phyloP scores from a whole-genome alignment of 2,797 vertebrate species.

The Steatocranus sp. region DNA sequence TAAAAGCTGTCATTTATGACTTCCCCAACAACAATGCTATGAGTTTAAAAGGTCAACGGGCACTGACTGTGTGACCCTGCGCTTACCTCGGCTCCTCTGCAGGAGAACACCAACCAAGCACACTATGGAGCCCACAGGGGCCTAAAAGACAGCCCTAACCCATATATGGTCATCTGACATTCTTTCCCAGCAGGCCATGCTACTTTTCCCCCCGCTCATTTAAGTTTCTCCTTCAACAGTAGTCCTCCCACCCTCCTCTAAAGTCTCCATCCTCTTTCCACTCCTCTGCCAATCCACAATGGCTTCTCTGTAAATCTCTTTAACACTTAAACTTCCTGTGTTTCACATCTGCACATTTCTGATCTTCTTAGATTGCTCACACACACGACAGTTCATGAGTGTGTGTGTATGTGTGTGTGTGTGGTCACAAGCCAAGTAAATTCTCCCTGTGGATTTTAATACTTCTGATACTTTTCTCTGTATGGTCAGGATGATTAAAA shows the following conservation, averaged over 20 bases:
- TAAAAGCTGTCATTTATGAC: slow-evolving; percentile 4
- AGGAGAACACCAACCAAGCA: slow-evolving; percentile 6
- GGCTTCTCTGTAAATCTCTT: slow-evolving; percentile 46
- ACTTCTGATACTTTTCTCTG: not conserved
- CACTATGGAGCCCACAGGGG: not conserved
- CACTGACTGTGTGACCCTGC: slow-evolving; percentile 24
- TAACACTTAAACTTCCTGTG: not conserved
- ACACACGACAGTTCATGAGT: not conserved
- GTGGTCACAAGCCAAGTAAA: not conserved
- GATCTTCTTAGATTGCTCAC: not conserved
- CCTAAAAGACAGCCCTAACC: slow-evolving; percentile 44
- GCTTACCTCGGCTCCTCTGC: slow-evolving; percentile 29
- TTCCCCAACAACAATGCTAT: not conserved
- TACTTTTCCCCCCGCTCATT: slow-evolving; percentile 50
- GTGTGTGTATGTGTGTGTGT: not conserved
- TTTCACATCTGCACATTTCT: slow-evolving; percentile 22
- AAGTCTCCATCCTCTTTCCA: slow-evolving; percentile 11
- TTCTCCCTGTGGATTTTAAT: not conserved
- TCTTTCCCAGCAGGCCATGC: slow-evolving; percentile 59
- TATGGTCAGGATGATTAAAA: not conserved
- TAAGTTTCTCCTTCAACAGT: slow-evolving; percentile 31
- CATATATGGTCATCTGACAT: slow-evolving; percentile 41
- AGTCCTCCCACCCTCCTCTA: slow-evolving; percentile 17
- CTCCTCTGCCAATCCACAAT: slow-evolving; percentile 37
- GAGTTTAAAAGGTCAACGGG: slow-evolving; percentile 42